Evolutionary conservation across 2,797 vertebrate genomes (phyloP), one percentile per base, ranked within the genome.

Genomic region (Melanotaenia trifasciata): DNA sequence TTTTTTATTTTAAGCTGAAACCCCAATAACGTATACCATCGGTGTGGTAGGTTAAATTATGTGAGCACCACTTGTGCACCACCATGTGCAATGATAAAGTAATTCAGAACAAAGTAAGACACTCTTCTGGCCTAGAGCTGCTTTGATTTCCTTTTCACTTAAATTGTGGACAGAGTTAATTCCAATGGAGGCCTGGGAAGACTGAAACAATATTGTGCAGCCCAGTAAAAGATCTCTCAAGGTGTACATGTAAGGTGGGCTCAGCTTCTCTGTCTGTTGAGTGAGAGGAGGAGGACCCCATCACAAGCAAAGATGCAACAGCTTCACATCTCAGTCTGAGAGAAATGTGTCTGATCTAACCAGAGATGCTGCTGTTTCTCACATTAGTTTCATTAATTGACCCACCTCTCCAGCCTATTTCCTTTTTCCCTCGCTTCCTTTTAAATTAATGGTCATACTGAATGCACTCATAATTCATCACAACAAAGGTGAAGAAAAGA

Each of bases 111-210:
- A 56, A 66, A 66, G 14, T 54, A 13, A 24, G 16, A 13, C 62
- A 24, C 5, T 71, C 59, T 54, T 26, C 66, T 18, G n/a, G 9
- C 20, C 54, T 45, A 57, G 20, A 43, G 45, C n/a, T 53, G 24
- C 50, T n/a, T 63, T 58, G 16, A 56, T 64, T 51, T 18, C 43
- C 35, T 35, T 38, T 63, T 72, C 9, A 13, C 28, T 83, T 80
- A 71, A 51, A 79, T 74, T 76, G 3, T 58, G 32, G 24, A 64
- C 60, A 12, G 67, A 50, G 62, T 74, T 5, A 61, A 10, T 20
- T 45, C 5, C 18, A 7, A 1, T 45, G 14, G 43, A 6, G 43
- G 13, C 5, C 20, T 20, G 16, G 43, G 4, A 51, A 22, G 40
- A 51, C 20, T 51, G 20, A 22, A 51, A 51, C 10, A 9, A 16